These are phyloP conservation scores for Harpegnathos saltator DNA, from an alignment of 1,140 invertebrate species.

Conservation along the genomic window DNA sequence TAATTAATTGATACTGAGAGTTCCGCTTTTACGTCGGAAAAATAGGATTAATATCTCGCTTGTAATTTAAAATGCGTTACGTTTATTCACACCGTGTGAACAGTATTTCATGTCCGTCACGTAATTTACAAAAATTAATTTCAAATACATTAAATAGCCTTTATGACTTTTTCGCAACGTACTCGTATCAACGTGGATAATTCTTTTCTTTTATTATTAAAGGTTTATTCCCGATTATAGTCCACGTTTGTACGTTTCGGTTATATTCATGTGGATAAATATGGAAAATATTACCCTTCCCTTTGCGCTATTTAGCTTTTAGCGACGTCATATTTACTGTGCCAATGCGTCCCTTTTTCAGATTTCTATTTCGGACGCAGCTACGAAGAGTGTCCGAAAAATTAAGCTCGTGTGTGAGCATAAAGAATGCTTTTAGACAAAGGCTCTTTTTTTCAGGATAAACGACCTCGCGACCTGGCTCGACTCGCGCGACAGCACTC, in stretches of 20 bases:
- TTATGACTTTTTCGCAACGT: not conserved
- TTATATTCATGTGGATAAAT: not conserved
- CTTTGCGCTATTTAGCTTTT: not conserved
- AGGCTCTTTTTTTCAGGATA: constrained; percentile 5
- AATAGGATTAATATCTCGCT: not conserved
- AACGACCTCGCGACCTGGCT: not conserved
- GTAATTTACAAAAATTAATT: not conserved
- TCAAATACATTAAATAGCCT: not conserved
- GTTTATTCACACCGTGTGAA: not conserved
- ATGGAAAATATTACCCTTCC: not conserved
- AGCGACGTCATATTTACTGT: not conserved
- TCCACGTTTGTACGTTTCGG: not conserved
- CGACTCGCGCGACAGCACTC: constrained; percentile 16
- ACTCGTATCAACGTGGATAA: not conserved
- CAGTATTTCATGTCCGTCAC: not conserved
- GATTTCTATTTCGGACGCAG: not conserved
- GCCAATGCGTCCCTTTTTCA: not conserved
- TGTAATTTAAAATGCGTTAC: not conserved
- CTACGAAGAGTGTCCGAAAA: not conserved
- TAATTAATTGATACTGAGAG: not conserved
- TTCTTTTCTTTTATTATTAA: not conserved
- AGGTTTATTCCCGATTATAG: constrained; percentile 11
- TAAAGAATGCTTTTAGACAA: constrained; percentile 16
- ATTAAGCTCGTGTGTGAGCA: not conserved
- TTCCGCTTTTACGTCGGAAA: not conserved